Evolutionary conservation across 2,797 vertebrate species (phyloP), one percentile per base, ranked within the genome.

Genomic region (Streptopelia turtur): DNA sequence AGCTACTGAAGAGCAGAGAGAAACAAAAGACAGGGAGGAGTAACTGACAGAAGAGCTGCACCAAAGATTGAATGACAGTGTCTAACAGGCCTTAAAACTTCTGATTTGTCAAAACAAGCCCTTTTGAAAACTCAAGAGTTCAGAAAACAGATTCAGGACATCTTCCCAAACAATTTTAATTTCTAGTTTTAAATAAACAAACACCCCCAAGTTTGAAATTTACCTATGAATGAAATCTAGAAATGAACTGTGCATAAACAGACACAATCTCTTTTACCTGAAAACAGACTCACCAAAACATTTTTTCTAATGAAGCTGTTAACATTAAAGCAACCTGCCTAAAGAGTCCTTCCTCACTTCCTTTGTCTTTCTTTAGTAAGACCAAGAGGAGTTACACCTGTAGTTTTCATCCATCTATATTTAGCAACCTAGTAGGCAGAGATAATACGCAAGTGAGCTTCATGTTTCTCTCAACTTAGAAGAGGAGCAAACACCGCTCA

Each of bases 391-490:
- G 15, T 39, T 50, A 77, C 16, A 55, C 24, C 11, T 10, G 22
- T 1, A 22, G 30, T 11, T 57, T 49, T 25, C 53, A 37, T 0
- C 3, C 15, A 2, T 13, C 21, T 33, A 31, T 14, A 10, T 6
- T 21, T 1, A 74, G n/a, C 43, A 45, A 45, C 39, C 31, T 16
- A 22, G 4, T 0, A 18, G 53, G 17, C 2, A 21, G 16, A 30
- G 4, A 15, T 8, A 33, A 33, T 13, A 3, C 1, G 2, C 30
- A 18, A 13, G 3, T 1, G 5, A 37, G n/a, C 22, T 37, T 25
- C 14, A 4, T 2, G 16, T 5, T 25, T 56, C 43, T 16, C 35
- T 24, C 31, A 3, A 4, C 39, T 39, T 8, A 1, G 20, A 12
- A 13, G 52, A 11, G 21, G 16, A 33, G 18, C 66, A 6, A 10